Conservation (phyloP, 2,888 invertebrate genomes). For the Megaustenia siamemsis region DNA sequence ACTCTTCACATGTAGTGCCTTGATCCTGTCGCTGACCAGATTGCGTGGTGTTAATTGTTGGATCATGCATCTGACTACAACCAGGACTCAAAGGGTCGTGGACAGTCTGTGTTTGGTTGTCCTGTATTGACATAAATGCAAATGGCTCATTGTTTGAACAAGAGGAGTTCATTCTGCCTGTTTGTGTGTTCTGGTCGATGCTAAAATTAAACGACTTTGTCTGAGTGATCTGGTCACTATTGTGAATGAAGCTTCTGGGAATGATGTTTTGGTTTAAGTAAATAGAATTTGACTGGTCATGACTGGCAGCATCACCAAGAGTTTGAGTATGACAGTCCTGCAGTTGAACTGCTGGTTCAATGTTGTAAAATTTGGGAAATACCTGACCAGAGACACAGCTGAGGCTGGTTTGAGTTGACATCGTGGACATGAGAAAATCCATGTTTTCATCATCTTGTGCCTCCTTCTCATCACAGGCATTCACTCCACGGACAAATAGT, state of each 20-base stretch:
- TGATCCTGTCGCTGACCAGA: constrained; percentile 10
- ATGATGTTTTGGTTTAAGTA: not conserved
- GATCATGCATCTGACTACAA: constrained; percentile 21
- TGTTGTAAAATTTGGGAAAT: not conserved
- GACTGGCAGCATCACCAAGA: not conserved
- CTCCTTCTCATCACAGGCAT: not conserved
- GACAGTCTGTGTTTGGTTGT: constrained; percentile 41
- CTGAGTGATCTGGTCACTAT: constrained; percentile 24
- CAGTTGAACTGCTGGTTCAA: not conserved
- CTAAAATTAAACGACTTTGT: constrained; percentile 19
- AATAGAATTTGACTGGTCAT: not conserved
- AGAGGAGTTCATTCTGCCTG: not conserved
- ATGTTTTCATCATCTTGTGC: not conserved
- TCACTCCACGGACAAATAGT: not conserved
- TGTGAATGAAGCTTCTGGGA: not conserved
- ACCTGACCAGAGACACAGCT: constrained; percentile 37
- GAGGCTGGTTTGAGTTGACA: constrained; percentile 42
- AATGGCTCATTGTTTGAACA: not conserved
- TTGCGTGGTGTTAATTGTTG: not conserved
- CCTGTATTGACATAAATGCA: constrained; percentile 16
- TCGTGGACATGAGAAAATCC: constrained; percentile 4
- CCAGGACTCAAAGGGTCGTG: not conserved
- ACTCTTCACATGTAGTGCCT: constrained; percentile 26
- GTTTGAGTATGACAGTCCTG: constrained; percentile 47
- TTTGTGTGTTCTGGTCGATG: constrained; percentile 44